Evolutionary conservation across 2,113 vertebrate species (phyloP).

Genomic region (Psittacara wagleri): DNA sequence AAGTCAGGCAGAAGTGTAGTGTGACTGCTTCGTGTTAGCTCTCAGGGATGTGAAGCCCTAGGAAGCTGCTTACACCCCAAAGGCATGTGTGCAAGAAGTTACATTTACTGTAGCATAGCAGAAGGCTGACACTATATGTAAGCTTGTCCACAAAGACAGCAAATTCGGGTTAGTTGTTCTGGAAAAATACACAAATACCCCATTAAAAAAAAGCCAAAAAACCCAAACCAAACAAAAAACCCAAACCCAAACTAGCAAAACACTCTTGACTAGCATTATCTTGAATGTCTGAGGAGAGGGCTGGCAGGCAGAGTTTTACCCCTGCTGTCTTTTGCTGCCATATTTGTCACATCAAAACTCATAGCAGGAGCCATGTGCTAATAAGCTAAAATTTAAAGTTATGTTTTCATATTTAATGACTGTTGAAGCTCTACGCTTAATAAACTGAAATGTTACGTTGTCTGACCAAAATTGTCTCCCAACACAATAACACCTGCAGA

Average conservation of each 20-base stretch:
- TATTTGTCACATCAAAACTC: neutral
- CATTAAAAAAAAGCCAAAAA: neutral
- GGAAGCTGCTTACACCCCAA: neutral
- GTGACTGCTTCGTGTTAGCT: neutral
- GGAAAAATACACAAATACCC: neutral
- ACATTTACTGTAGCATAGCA: neutral
- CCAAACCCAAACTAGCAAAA: neutral
- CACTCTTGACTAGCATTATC: neutral
- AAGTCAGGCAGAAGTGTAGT: neutral
- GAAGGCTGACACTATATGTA: neutral
- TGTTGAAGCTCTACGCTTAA: neutral
- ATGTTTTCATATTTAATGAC: neutral
- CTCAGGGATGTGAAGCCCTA: neutral
- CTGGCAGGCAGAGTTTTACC: neutral
- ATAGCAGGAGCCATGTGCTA: neutral
- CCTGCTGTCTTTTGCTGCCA: neutral
- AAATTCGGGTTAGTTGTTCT: neutral
- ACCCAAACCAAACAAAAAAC: neutral
- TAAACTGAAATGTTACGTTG: accelerated
- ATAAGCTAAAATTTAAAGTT: neutral
- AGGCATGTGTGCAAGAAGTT: neutral
- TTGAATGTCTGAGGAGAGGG: neutral
- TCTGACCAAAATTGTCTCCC: neutral
- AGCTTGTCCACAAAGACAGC: neutral
- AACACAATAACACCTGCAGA: neutral